phyloP scores from a whole-genome alignment of 92 coral and sea anemone species.

The Zoanthus gigantus region DNA sequence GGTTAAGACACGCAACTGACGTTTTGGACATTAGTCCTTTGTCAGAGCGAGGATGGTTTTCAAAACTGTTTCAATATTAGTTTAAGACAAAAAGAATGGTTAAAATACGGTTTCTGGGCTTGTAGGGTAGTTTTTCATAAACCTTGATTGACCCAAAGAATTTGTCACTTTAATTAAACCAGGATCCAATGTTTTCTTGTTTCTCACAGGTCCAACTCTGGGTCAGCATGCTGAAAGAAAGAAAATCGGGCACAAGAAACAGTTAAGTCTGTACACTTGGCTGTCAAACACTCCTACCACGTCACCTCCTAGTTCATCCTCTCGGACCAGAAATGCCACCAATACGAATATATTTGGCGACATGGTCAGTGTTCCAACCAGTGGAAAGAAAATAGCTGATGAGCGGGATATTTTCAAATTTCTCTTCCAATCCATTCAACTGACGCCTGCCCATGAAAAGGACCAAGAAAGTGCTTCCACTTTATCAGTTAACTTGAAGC shows the following conservation, averaged over 20 bases:
- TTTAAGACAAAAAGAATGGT: too few relatives aligned
- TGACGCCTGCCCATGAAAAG: constrained; percentile 81
- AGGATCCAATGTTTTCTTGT: neutral
- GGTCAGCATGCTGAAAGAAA: constrained; percentile 34
- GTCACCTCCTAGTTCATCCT: constrained; percentile 78
- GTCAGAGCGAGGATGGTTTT: too few relatives aligned
- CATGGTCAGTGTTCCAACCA: constrained; percentile 99
- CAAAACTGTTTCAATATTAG: too few relatives aligned
- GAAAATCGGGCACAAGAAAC: constrained; percentile 79
- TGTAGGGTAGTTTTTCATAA: too few relatives aligned
- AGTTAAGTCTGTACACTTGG: constrained; percentile 93
- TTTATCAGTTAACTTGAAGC: constrained; percentile 69
- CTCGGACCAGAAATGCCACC: constrained; percentile 41
- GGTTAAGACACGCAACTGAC: too few relatives aligned
- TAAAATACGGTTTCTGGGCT: too few relatives aligned
- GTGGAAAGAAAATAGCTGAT: constrained; percentile 98
- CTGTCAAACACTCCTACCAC: constrained; percentile 91
- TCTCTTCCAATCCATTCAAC: constrained; percentile 83
- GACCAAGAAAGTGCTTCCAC: constrained; percentile 78
- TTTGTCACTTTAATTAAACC: too few relatives aligned
- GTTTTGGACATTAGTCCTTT: too few relatives aligned
- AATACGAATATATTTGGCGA: constrained; percentile 77
- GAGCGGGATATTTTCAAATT: constrained; percentile 95
- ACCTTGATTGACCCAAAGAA: too few relatives aligned
- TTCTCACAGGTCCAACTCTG: neutral